Percentiles rank a stretch among this genome's conserved stretches.
phyloP scores from a whole-genome alignment of 2,797 vertebrate genomes.

The Sebastes paucispinis region DNA sequence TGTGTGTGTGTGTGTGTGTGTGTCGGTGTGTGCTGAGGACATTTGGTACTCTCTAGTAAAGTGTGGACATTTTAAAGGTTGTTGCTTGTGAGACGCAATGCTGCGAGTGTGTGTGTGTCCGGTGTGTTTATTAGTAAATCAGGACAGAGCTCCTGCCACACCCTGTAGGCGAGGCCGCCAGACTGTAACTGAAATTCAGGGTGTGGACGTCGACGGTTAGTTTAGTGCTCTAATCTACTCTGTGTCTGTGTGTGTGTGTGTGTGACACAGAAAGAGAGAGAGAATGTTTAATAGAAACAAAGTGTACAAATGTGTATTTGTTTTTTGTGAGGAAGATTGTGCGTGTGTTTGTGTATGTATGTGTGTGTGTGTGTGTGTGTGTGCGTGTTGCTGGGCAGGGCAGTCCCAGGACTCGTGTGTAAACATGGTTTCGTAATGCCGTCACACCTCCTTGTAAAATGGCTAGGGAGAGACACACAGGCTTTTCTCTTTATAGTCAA shows the following conservation, averaged over 20 bases:
- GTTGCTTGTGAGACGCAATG: neutral
- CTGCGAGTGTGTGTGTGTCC: constrained; percentile 7
- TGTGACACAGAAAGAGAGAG: neutral
- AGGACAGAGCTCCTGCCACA: constrained; percentile 53
- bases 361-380: neutral
- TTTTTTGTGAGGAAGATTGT: constrained; percentile 7
- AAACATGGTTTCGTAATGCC: constrained; percentile 81
- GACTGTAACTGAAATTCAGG: constrained; percentile 61
- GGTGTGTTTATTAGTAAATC: constrained; percentile 44
- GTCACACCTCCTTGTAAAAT: constrained; percentile 71
- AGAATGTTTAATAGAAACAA: constrained; percentile 5
- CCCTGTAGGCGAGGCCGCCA: constrained; percentile 57
- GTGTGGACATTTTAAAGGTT: neutral
- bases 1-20: neutral
- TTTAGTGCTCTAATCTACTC: constrained; percentile 22
- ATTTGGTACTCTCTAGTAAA: neutral
- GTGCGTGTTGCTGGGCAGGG: constrained; percentile 74
- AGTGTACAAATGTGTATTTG: neutral
- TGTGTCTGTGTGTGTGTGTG: neutral
- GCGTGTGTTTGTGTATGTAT: constrained; percentile 38
- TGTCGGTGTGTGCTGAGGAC: neutral
- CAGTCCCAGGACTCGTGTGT: constrained; percentile 70
- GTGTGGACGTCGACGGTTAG: constrained; percentile 58
- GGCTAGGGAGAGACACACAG: constrained; percentile 15
- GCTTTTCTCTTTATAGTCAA: neutral